Conservation (phyloP, 2,113 vertebrate genomes). For the Otocyon megalotis region DNA sequence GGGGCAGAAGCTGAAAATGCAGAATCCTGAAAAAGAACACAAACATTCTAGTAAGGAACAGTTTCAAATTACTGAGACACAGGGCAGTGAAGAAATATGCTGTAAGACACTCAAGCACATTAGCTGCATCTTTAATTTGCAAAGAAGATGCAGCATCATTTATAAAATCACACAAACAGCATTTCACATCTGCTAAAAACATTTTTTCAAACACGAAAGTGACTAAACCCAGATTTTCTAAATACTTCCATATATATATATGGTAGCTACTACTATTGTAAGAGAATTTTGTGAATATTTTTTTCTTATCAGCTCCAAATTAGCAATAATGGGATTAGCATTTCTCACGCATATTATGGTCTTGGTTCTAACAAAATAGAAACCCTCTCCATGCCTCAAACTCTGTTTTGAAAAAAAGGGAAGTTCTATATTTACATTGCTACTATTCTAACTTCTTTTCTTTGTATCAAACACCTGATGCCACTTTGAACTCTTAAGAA, state of each 20-base stretch:
- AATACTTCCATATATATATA: neutral
- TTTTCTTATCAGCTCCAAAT: neutral
- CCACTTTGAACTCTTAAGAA: neutral
- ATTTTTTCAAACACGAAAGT: slow-evolving; percentile 61
- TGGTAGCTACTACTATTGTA: neutral
- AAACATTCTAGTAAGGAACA: slow-evolving; percentile 82
- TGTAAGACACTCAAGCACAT: slow-evolving; percentile 74
- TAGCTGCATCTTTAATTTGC: slow-evolving; percentile 71
- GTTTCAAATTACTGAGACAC: slow-evolving; percentile 48
- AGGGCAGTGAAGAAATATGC: slow-evolving; percentile 65
- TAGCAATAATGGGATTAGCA: neutral
- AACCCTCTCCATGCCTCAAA: neutral
- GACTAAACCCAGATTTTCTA: neutral
- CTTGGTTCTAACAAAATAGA: neutral
- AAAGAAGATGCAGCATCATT: slow-evolving; percentile 68
- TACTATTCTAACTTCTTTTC: neutral
- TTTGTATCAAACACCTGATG: neutral
- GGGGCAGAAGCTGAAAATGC: slow-evolving; percentile 83
- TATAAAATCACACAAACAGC: slow-evolving; percentile 70
- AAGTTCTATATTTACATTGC: neutral
- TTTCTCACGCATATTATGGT: neutral
- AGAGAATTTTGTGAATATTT: neutral
- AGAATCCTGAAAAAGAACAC: slow-evolving; percentile 89
- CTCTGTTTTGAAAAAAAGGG: neutral
- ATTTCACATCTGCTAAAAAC: slow-evolving; percentile 61